Evolutionary conservation across 2,113 vertebrate genomes (phyloP).

Genomic region (Mohoua ochrocephala): DNA sequence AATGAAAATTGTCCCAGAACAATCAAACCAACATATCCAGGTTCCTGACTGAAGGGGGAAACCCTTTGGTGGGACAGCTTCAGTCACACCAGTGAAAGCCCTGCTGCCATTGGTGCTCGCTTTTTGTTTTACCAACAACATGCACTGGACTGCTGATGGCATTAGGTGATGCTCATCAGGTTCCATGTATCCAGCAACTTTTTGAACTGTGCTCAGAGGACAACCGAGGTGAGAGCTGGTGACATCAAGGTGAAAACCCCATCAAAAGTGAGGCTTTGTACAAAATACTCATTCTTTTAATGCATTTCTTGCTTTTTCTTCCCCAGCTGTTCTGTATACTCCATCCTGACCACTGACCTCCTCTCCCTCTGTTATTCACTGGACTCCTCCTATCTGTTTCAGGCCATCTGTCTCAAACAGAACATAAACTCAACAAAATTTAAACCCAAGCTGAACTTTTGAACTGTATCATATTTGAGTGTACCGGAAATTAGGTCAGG

Average conservation of each 20-base stretch:
- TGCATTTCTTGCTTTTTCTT: not conserved
- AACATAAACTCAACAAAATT: not conserved
- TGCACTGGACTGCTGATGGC: not conserved
- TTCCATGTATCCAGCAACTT: not conserved
- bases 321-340: not conserved
- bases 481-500: not conserved
- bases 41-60: not conserved
- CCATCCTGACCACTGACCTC: not conserved
- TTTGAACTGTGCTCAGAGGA: not conserved
- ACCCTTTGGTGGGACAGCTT: not conserved
- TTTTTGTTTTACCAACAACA: not conserved
- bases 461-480: not conserved
- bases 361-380: not conserved
- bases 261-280: not conserved
- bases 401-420: not conserved
- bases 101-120: not conserved
- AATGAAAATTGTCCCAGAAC: not conserved
- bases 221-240: not conserved
- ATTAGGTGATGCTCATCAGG: not conserved
- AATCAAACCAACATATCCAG: not conserved
- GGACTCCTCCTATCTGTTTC: not conserved
- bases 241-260: not conserved
- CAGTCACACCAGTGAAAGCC: not conserved
- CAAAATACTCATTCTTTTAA: not conserved
- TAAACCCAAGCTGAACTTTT: slow-evolving; percentile 1